A percentile compares a stretch with the other conserved stretches of the same genome.
Evolutionary conservation across 1,140 invertebrate species (phyloP).

Genomic region (Anthonomus grandis): DNA sequence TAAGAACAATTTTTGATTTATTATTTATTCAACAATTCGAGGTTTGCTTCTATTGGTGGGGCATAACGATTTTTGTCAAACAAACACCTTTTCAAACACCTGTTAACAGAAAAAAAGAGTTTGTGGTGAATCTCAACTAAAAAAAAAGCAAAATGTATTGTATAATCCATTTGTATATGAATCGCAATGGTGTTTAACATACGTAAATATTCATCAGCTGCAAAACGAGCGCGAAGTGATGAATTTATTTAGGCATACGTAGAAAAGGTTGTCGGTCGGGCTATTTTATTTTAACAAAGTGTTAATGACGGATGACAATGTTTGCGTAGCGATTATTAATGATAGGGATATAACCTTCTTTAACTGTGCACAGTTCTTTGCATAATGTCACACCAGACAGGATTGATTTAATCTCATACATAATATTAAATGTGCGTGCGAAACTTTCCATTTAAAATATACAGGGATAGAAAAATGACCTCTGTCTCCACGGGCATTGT

Average conservation of each 20-base stretch:
- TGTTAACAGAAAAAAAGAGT: too few species aligned
- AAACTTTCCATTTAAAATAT: too few species aligned
- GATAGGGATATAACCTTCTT: slow-evolving; percentile 28
- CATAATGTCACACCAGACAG: slow-evolving; percentile 21
- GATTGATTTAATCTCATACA: slow-evolving; percentile 17
- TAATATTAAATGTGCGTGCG: slow-evolving; percentile 14
- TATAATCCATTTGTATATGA: too few species aligned
- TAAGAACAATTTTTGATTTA: too few species aligned
- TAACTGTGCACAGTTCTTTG: slow-evolving; percentile 24
- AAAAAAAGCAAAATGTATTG: too few species aligned
- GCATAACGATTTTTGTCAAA: too few species aligned
- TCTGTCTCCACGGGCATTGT: slow-evolving; percentile 17
- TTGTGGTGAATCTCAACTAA: too few species aligned
- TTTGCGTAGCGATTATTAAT: slow-evolving; percentile 36
- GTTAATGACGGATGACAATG: slow-evolving; percentile 36
- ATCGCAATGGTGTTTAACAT: slow-evolving; percentile 21
- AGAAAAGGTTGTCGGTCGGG: slow-evolving; percentile 26
- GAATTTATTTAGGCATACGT: slow-evolving; percentile 25
- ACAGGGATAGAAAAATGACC: slow-evolving; percentile 27
- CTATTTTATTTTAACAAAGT: slow-evolving; percentile 37
- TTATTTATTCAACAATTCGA: too few species aligned
- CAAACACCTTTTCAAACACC: too few species aligned
- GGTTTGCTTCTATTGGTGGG: too few species aligned
- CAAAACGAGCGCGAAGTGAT: slow-evolving; percentile 26
- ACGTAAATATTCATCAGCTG: slow-evolving; percentile 31